phyloP scores from a whole-genome alignment of 2,888 invertebrate genomes.

The Erynnis tages region DNA sequence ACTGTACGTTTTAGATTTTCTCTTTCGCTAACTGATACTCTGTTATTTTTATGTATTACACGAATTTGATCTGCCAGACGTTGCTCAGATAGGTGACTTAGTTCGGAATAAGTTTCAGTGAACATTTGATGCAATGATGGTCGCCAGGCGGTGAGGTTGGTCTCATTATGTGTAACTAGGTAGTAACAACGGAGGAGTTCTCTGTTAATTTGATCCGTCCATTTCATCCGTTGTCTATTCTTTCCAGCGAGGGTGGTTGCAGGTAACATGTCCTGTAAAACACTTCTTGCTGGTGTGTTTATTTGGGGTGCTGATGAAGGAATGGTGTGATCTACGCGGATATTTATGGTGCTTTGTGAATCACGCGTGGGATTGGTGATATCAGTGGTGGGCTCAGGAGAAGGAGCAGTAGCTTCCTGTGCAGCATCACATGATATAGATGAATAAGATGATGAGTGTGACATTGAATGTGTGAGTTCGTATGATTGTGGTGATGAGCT shows the following conservation, averaged over 20 bases:
- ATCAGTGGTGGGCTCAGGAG: slow-evolving; percentile 6
- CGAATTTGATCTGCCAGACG: slow-evolving; percentile 24
- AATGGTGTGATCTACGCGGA: slow-evolving; percentile 3
- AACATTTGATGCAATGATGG: slow-evolving; percentile 14
- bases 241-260: slow-evolving; percentile 28
- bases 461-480: neutral
- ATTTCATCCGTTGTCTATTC: slow-evolving; percentile 29
- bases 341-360: neutral
- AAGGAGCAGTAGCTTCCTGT: slow-evolving; percentile 2
- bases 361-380: neutral
- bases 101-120: slow-evolving; percentile 16
- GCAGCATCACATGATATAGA: slow-evolving; percentile 1
- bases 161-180: slow-evolving; percentile 12
- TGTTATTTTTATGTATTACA: slow-evolving; percentile 26
- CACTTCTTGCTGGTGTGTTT: slow-evolving; percentile 16
- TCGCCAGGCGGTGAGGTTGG: slow-evolving; percentile 18
- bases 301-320: neutral
- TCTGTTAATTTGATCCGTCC: slow-evolving; percentile 25
- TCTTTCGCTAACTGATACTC: slow-evolving; percentile 14
- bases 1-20: neutral
- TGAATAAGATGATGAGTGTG: neutral
- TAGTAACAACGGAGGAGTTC: slow-evolving; percentile 28
- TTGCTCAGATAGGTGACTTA: slow-evolving; percentile 22
- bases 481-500: slow-evolving; percentile 5
- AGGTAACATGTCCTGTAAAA: slow-evolving; percentile 23